Evolutionary conservation across 2,888 invertebrate species (phyloP).

Genomic region (Eupithecia tripunctaria): DNA sequence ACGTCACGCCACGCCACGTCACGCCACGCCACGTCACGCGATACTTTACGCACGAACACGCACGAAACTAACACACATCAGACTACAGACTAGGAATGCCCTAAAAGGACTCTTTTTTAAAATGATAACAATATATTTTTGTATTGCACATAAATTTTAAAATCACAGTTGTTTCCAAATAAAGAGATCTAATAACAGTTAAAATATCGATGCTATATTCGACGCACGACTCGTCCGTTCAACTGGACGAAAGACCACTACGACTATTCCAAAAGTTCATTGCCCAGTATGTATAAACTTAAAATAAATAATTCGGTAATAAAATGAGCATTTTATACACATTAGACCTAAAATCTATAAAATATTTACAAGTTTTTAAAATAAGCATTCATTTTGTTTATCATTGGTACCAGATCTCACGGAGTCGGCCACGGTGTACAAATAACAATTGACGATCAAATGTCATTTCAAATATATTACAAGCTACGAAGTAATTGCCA

Average conservation of each 20-base stretch:
- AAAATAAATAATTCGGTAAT: conserved; percentile 47
- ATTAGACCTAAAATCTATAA: conserved; percentile 56
- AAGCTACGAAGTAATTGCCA: too few species aligned
- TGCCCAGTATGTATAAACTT: conserved; percentile 34
- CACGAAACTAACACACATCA: conserved; percentile 58
- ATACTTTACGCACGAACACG: conserved; percentile 52
- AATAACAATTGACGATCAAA: not conserved
- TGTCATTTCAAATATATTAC: not conserved
- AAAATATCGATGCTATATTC: conserved; percentile 28
- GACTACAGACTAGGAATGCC: conserved; percentile 63
- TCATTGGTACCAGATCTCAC: not conserved
- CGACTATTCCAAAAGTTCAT: not conserved
- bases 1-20: too few species aligned
- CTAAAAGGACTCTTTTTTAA: conserved; percentile 53
- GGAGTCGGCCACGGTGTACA: not conserved
- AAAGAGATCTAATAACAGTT: conserved; percentile 65
- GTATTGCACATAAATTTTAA: conserved; percentile 72
- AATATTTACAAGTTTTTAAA: conserved; percentile 54
- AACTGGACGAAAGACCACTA: conserved; percentile 3
- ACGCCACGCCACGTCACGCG: not conserved
- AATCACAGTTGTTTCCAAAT: conserved; percentile 73
- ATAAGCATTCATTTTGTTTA: conserved; percentile 11
- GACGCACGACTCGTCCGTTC: too few species aligned
- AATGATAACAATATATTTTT: conserved; percentile 48
- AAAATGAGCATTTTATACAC: conserved; percentile 55